Conservation (phyloP, 1,140 invertebrate species). For the Thaumatotibia leucotreta region DNA sequence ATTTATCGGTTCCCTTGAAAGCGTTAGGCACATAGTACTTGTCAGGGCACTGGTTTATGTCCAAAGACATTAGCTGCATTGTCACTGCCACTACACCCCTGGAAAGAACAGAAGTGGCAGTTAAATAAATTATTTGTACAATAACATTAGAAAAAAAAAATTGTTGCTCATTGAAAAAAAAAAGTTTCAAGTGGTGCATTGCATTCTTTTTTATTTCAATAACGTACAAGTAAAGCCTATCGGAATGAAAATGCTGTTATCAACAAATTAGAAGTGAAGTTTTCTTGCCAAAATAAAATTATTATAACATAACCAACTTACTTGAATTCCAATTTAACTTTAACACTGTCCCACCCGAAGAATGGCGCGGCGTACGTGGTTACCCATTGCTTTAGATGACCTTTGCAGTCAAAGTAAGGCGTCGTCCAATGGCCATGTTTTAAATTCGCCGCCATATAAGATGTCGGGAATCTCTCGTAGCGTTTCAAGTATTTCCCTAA, state of each 20-base stretch:
- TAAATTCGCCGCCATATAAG: constrained; percentile 90
- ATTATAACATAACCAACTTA: no score
- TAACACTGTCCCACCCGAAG: constrained; percentile 97
- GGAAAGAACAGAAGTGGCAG: constrained; percentile 63
- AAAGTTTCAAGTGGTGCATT: no score
- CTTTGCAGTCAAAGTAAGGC: constrained; percentile 96
- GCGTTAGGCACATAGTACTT: constrained; percentile 93
- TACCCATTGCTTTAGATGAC: constrained; percentile 95
- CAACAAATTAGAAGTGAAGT: no score
- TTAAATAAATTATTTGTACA: no score
- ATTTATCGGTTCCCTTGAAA: constrained; percentile 97
- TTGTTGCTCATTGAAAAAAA: no score
- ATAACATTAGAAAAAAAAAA: no score
- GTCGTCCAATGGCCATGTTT: constrained; percentile 95
- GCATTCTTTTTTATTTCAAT: no score
- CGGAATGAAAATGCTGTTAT: no score
- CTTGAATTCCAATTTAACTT: constrained; percentile 95
- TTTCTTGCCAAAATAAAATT: no score
- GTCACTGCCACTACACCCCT: constrained; percentile 96
- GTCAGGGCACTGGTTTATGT: constrained; percentile 97
- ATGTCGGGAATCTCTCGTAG: constrained; percentile 94
- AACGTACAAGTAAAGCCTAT: no score
- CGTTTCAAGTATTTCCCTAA: constrained; percentile 88
- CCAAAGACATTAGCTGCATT: constrained; percentile 92
- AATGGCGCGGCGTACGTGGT: constrained; percentile 97